These are phyloP conservation scores for Sciaenops ocellatus DNA, from an alignment of 2,797 vertebrate genomes.

Conservation along the genomic window DNA sequence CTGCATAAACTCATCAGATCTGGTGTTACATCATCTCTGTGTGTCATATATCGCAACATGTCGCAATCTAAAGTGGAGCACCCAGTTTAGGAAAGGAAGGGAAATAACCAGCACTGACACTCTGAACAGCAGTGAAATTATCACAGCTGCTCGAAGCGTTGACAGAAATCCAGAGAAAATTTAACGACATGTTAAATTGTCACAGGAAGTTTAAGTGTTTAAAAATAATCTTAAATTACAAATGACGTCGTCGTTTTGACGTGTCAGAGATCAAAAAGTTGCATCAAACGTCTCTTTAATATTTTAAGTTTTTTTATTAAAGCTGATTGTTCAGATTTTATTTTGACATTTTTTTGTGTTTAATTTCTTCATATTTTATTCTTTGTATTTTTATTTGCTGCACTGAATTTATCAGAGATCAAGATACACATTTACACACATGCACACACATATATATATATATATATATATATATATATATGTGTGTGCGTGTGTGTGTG, in stretches of 20 bases:
- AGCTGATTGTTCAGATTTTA: background rate
- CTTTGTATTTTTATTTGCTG: background rate
- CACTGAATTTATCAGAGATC: no score
- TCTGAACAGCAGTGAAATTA: background rate
- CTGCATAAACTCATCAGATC: constrained; percentile 24
- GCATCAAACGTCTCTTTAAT: no score
- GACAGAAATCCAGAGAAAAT: background rate
- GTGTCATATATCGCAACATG: constrained; percentile 13
- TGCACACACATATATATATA: no score
- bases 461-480: no score
- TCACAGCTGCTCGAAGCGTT: background rate
- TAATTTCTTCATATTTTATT: background rate
- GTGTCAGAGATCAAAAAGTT: no score
- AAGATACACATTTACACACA: no score
- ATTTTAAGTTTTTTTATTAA: no score
- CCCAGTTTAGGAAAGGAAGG: background rate
- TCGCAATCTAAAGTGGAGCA: constrained; percentile 4
- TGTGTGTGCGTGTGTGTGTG: no score
- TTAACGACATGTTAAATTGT: background rate
- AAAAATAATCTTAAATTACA: background rate
- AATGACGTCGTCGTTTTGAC: no score
- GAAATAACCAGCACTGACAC: background rate
- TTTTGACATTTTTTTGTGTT: background rate
- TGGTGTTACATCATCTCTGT: background rate
- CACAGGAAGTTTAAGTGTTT: background rate